A percentile compares a stretch with the other conserved stretches of the same genome.
Evolutionary conservation across 2,888 invertebrate species (phyloP).

Genomic region (Polia nebulosa): DNA sequence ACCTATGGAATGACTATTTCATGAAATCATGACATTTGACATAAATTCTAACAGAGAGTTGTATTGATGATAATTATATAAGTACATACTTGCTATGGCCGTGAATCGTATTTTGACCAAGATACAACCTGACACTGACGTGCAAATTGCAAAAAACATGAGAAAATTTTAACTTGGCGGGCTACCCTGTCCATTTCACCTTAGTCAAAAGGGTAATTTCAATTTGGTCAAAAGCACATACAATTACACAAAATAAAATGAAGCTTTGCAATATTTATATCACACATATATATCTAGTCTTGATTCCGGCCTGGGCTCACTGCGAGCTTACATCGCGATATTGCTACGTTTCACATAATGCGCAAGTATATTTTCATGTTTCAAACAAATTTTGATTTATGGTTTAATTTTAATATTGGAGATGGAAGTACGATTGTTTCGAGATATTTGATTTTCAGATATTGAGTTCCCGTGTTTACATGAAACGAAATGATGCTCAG

Average conservation of each 20-base stretch:
- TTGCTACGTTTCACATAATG: conserved; percentile 4
- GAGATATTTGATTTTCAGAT: background rate
- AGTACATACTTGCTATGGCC: too few relatives aligned
- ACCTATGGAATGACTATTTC: too few relatives aligned
- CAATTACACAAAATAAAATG: conserved; percentile 30
- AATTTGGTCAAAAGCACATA: conserved; percentile 51
- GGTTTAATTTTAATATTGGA: background rate
- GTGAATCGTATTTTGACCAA: too few relatives aligned
- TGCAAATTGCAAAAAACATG: too few relatives aligned
- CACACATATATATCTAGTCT: conserved; percentile 28
- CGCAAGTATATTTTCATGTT: background rate
- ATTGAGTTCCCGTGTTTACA: background rate
- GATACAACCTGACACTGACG: too few relatives aligned
- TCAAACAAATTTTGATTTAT: background rate
- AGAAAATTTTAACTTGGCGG: too few relatives aligned
- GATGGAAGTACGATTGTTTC: background rate
- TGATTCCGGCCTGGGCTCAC: background rate
- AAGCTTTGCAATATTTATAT: conserved; percentile 28
- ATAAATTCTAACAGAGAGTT: too few relatives aligned
- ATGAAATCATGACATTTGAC: too few relatives aligned
- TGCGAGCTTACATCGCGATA: background rate
- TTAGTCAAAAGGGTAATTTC: conserved; percentile 1
- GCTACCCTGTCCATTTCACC: too few relatives aligned
- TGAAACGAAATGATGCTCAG: background rate
- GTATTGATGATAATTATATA: too few relatives aligned